Percentiles rank a stretch among this genome's conserved stretches.
phyloP scores from a whole-genome alignment of 2,797 vertebrate species.

The Hyperoplus immaculatus region DNA sequence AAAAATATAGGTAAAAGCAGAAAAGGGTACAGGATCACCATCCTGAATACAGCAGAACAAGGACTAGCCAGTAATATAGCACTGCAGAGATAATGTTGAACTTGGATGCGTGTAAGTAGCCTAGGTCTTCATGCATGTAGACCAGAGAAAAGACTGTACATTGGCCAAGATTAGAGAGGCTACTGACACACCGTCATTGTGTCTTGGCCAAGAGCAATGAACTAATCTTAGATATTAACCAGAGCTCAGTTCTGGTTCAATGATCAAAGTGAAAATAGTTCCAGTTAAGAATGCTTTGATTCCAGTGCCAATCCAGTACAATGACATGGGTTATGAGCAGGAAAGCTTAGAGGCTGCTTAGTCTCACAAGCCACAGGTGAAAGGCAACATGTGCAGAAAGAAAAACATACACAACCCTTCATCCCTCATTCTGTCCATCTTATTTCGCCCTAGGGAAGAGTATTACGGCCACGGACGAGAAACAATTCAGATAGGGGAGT shows the following conservation, averaged over 20 bases:
- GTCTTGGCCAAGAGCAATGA: slow-evolving; percentile 58
- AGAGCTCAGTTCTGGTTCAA: slow-evolving; percentile 57
- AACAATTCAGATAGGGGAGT: too few species aligned
- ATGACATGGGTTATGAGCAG: slow-evolving; percentile 50
- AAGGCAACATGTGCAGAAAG: slow-evolving; percentile 32
- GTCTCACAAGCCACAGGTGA: slow-evolving; percentile 58
- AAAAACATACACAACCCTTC: slow-evolving; percentile 30
- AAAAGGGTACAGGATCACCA: slow-evolving; percentile 15
- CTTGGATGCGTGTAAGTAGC: neutral
- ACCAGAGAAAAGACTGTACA: slow-evolving; percentile 32
- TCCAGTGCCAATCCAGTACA: slow-evolving; percentile 55
- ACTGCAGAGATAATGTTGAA: neutral
- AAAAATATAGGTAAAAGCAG: neutral
- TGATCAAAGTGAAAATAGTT: slow-evolving; percentile 44
- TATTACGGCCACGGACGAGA: too few species aligned
- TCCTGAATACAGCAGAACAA: slow-evolving; percentile 11
- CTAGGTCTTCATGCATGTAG: neutral
- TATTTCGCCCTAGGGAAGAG: neutral
- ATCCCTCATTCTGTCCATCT: slow-evolving; percentile 21
- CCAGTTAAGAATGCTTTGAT: slow-evolving; percentile 58
- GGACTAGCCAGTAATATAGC: neutral
- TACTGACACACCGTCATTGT: slow-evolving; percentile 30
- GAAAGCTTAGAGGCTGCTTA: slow-evolving; percentile 49
- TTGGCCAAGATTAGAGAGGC: slow-evolving; percentile 40
- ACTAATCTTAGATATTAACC: slow-evolving; percentile 55